phyloP scores from a whole-genome alignment of 2,113 vertebrate genomes.

The Opisthocomus hoazin region DNA sequence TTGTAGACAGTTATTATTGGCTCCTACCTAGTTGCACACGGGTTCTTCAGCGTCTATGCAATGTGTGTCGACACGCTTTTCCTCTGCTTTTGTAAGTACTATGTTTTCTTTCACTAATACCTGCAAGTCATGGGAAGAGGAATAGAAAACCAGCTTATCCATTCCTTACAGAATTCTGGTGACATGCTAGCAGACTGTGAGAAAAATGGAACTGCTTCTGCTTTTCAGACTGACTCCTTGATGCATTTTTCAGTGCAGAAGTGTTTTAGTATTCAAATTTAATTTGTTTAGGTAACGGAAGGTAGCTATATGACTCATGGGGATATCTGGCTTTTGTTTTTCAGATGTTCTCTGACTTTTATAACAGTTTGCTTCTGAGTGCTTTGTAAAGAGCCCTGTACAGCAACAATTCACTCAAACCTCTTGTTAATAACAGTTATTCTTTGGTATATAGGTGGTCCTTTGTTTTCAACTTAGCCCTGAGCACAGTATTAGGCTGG shows the following conservation, averaged over 20 bases:
- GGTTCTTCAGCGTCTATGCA: conserved; percentile 95
- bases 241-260: not conserved
- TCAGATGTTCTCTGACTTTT: not conserved
- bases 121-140: not conserved
- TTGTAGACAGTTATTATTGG: conserved; percentile 88
- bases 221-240: not conserved
- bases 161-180: not conserved
- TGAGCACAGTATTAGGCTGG: not conserved
- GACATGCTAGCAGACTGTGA: not conserved
- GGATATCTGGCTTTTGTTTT: not conserved
- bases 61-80: conserved; percentile 98
- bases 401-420: not conserved
- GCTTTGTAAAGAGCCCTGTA: not conserved
- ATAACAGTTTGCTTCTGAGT: not conserved
- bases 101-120: not conserved
- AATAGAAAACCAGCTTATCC: not conserved
- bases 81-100: conserved; percentile 97
- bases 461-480: not conserved
- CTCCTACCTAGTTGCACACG: conserved; percentile 90
- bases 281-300: not conserved
- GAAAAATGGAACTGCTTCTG: not conserved
- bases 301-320: not conserved
- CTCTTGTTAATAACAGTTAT: not conserved
- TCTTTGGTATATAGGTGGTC: not conserved
- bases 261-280: not conserved